A percentile compares a stretch with the other conserved stretches of the same genome.
Conservation (phyloP, 1,140 invertebrate species). For the Trypoxylus dichotomus region DNA sequence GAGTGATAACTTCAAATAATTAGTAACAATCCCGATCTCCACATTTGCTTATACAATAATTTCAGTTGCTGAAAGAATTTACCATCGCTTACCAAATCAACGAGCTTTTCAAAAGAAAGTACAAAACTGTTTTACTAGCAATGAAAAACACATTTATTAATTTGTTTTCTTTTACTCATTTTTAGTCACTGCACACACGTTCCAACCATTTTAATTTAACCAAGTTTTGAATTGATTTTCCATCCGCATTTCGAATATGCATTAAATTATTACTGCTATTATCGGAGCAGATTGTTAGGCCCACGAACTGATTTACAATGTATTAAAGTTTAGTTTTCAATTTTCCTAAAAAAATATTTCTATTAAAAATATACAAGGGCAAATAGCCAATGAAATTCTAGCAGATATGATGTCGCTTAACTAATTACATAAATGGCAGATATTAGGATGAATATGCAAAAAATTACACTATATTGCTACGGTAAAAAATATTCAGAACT, state of each 20-base stretch:
- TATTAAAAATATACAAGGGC: neutral
- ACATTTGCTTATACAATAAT: no score
- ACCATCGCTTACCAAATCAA: no score
- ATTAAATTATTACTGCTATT: neutral
- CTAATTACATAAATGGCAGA: no score
- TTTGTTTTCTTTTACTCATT: neutral
- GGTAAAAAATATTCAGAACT: no score
- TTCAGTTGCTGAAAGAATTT: no score
- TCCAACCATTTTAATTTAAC: neutral
- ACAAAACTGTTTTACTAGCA: neutral
- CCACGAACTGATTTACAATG: neutral
- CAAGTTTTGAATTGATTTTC: neutral
- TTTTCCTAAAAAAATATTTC: neutral
- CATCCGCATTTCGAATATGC: neutral
- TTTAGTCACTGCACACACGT: neutral
- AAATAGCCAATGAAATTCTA: neutral
- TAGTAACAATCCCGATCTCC: neutral
- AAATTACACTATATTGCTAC: no score
- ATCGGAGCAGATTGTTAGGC: neutral
- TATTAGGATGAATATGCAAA: no score
- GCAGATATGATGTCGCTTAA: no score
- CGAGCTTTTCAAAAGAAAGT: no score
- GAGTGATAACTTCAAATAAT: neutral
- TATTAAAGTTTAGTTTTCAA: neutral
- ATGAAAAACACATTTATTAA: neutral